phyloP scores from a whole-genome alignment of 2,888 invertebrate genomes.

The Heterodera filipjevi region DNA sequence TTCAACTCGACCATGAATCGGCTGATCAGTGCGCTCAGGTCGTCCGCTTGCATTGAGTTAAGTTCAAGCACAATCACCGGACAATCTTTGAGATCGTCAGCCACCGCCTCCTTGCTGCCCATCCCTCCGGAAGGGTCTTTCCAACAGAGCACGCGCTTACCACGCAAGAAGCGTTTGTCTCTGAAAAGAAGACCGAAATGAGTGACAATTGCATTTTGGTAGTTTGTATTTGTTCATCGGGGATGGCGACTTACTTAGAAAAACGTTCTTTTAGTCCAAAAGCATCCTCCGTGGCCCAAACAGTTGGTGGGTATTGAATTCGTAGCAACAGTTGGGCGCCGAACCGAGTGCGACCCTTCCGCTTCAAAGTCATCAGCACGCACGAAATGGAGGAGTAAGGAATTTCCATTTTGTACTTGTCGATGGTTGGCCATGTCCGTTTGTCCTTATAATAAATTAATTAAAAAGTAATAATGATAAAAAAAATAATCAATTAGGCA shows the following conservation, averaged over 20 bases:
- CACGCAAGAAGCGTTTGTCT: not conserved
- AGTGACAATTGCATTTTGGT: not conserved
- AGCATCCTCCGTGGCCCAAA: not conserved
- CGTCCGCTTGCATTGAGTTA: not conserved
- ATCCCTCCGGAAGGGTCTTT: not conserved
- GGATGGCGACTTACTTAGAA: not conserved
- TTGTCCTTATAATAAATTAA: not conserved
- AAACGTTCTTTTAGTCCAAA: conserved; percentile 7
- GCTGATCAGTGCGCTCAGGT: conserved; percentile 2
- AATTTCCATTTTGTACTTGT: conserved; percentile 16
- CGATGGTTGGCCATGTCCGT: not conserved
- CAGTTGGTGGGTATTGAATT: conserved; percentile 10
- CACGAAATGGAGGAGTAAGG: conserved; percentile 14
- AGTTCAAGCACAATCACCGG: conserved; percentile 23
- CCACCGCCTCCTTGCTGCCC: not conserved
- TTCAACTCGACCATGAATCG: conserved; percentile 22
- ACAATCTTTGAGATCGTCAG: conserved; percentile 11
- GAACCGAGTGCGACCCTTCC: not conserved
- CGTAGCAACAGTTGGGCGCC: not conserved
- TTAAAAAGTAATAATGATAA: too few species aligned
- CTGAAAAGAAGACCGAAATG: not conserved
- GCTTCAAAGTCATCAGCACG: conserved; percentile 20
- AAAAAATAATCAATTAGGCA: too few species aligned
- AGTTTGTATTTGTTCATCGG: not conserved
- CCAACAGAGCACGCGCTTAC: not conserved